Percentiles rank a stretch among this genome's conserved stretches.
Evolutionary conservation across 2,888 invertebrate genomes (phyloP).

Genomic region (Andrena dorsata): DNA sequence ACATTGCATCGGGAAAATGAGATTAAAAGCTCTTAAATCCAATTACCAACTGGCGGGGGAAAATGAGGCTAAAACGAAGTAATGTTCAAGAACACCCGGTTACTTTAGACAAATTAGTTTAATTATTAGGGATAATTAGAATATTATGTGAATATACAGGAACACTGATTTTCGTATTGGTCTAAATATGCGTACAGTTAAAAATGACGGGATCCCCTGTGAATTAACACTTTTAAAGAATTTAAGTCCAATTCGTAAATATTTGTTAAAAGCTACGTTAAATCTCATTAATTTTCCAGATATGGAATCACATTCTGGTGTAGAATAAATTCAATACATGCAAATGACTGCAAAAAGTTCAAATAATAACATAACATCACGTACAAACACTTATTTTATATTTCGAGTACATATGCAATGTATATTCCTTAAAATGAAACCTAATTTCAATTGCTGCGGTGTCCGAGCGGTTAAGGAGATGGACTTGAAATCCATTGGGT

Average conservation of each 20-base stretch:
- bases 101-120: neutral
- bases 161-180: neutral
- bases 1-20: slow-evolving; percentile 17
- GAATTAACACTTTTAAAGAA: neutral
- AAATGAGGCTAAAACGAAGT: slow-evolving; percentile 40
- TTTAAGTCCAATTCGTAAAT: neutral
- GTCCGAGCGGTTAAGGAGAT: slow-evolving; percentile 85
- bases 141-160: neutral
- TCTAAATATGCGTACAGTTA: neutral
- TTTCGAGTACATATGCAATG: neutral
- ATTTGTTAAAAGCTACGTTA: neutral
- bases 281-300: neutral
- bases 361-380: neutral
- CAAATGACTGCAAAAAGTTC: neutral
- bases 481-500: slow-evolving; percentile 85
- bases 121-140: neutral
- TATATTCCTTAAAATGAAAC: slow-evolving; percentile 21
- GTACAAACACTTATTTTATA: neutral
- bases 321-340: neutral
- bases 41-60: slow-evolving; percentile 21
- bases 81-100: neutral
- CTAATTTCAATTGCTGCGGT: slow-evolving; percentile 79
- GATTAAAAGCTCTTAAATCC: slow-evolving; percentile 34
- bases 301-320: neutral
- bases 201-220: neutral